A percentile compares a stretch with the other conserved stretches of the same genome.
phyloP scores from a whole-genome alignment of 2,797 vertebrate species.

The Ispidina lecontei region DNA sequence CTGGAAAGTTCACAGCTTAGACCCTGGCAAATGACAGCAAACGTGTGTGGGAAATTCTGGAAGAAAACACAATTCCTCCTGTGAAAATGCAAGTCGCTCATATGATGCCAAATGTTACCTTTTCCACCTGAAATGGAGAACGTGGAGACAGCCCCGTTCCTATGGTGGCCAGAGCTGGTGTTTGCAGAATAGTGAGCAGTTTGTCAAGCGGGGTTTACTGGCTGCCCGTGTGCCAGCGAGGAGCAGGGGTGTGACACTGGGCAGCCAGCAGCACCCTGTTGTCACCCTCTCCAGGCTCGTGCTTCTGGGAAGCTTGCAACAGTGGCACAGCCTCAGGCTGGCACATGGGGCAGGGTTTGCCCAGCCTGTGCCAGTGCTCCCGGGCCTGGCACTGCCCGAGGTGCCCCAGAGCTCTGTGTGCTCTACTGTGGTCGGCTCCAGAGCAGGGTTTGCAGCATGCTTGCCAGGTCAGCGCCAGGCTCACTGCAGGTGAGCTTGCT shows the following conservation, averaged over 20 bases:
- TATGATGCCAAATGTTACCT: background rate
- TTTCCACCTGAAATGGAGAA: background rate
- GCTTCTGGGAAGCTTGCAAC: background rate
- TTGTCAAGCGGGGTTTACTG: background rate
- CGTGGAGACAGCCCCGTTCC: background rate
- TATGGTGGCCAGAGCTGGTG: accelerated
- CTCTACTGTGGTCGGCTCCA: background rate
- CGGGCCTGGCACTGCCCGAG: background rate
- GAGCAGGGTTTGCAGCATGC: background rate
- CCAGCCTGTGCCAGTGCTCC: background rate
- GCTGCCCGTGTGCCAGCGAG: accelerated
- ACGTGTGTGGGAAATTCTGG: background rate
- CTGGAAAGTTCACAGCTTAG: background rate
- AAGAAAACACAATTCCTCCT: background rate
- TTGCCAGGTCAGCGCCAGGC: background rate
- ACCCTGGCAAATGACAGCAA: background rate
- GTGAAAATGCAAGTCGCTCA: accelerated
- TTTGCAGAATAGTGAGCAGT: no score
- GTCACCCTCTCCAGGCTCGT: background rate
- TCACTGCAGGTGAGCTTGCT: background rate
- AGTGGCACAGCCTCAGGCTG: accelerated
- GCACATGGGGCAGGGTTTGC: background rate
- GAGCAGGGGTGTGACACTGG: background rate
- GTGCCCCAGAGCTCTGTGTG: no score
- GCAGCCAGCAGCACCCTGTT: background rate